Evolutionary conservation across 2,888 invertebrate species (phyloP).

Genomic region (Limnephilus marmoratus): DNA sequence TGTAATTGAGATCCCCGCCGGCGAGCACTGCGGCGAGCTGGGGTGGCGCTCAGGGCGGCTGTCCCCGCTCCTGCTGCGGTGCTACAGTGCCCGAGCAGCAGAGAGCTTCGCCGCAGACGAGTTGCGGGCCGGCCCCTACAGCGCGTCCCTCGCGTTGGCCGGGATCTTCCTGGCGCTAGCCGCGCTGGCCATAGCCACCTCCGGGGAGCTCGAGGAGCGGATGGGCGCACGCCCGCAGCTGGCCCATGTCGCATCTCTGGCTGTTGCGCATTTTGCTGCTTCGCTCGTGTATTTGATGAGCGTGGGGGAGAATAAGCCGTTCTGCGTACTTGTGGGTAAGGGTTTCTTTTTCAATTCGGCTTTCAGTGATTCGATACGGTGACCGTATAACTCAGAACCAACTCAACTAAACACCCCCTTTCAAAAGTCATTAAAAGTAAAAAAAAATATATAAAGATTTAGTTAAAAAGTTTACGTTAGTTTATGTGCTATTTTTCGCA

Average conservation of each 20-base stretch:
- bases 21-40: conserved; percentile 62
- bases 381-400: too few relatives aligned
- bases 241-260: conserved; percentile 60
- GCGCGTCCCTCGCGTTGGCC: conserved; percentile 47
- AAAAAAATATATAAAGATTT: too few relatives aligned
- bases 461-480: too few relatives aligned
- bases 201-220: conserved; percentile 56
- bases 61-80: conserved; percentile 54
- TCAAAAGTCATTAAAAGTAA: too few relatives aligned
- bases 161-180: conserved; percentile 57
- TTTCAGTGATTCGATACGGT: background rate
- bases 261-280: conserved; percentile 57
- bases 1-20: conserved; percentile 36
- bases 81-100: conserved; percentile 48
- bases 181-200: conserved; percentile 47
- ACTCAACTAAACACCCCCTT: too few relatives aligned
- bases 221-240: conserved; percentile 52
- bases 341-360: background rate
- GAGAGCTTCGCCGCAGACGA: conserved; percentile 27
- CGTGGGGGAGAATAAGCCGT: background rate
- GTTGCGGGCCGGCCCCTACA: conserved; percentile 49
- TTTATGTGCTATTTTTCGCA: too few relatives aligned
- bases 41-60: conserved; percentile 54
- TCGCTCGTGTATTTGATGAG: conserved; percentile 37
- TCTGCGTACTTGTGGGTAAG: background rate